Base-by-base conservation (phyloP, 1,140 invertebrate genomes). In the Drosophila navojoa region DNA sequence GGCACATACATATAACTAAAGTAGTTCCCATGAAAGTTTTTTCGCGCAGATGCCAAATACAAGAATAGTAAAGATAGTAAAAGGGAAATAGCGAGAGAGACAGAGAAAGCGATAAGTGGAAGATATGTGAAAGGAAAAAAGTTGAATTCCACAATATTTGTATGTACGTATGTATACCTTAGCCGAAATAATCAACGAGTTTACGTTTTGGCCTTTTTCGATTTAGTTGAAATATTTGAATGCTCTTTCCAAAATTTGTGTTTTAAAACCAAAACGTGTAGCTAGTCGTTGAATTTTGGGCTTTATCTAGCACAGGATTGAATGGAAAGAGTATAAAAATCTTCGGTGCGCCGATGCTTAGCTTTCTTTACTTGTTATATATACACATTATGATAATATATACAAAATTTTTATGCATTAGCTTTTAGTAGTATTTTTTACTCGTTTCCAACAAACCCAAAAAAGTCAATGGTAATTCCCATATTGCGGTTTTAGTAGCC, bases 1-100 rank as follows among this genome's bases (percentile, higher is more conserved):
- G 81, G 78, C 59, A 85, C 78, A 68, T 38, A 55, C 38, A 50
- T 57, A 74, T 74, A 69, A 44, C 32, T 67, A 82, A 77, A 62
- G 49, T 86, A 81, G 69, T 77, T 76, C 81, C 69, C 74, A 58
- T 64, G 71, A 62, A 73, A 79, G 79, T 66, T 61, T 63, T 63
- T 75, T 70, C 42, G 52, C 71, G 53, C 69, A 58, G 68, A 77
- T 84, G 81, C 69, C 81, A 81, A 84, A 76, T 67, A 70, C 47
- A 62, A 49, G 42, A 45, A 38, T 6, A 35, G 42, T 42, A 50
- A 47, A 60, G 45, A 19, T 16, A 27, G 29, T 44, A 16, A 40
- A 38, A 29, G 9, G 27, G 3, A 16, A 53, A 38, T 27, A 57
- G 15, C 19, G 22, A 47, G 22, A 10, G 44, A 54, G 40, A 32